phyloP scores from a whole-genome alignment of 2,888 invertebrate genomes.

The Amblyjoppa proteus region DNA sequence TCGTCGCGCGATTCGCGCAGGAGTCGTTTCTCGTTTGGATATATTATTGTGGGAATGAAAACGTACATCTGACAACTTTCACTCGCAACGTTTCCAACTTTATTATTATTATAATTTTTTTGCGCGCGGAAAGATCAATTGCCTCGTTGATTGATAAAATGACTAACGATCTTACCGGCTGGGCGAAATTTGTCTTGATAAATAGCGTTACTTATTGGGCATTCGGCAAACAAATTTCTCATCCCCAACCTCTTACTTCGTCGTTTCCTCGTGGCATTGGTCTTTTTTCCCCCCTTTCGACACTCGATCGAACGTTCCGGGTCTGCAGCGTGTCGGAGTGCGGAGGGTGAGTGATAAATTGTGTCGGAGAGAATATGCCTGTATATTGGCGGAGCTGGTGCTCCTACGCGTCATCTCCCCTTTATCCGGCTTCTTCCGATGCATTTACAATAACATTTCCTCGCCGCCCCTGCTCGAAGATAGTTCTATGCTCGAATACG shows the following conservation, averaged over 20 bases:
- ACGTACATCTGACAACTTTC: not conserved
- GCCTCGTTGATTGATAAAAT: not conserved
- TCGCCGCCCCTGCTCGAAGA: not conserved
- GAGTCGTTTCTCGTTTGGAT: not conserved
- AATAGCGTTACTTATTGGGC: constrained; percentile 19
- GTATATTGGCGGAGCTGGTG: not conserved
- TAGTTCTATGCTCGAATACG: constrained; percentile 24
- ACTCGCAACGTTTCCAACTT: not conserved
- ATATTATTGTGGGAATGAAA: not conserved
- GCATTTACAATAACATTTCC: constrained; percentile 39
- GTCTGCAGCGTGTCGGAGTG: not conserved
- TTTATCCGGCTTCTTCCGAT: not conserved
- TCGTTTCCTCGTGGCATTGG: not conserved
- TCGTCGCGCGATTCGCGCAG: not conserved
- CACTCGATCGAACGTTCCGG: not conserved
- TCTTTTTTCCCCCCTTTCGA: not conserved
- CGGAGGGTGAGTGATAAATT: constrained; percentile 15
- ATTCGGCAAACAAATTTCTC: not conserved
- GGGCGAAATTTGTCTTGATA: not conserved
- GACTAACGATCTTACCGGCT: not conserved
- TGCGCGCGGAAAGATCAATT: not conserved
- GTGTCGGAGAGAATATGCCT: not conserved
- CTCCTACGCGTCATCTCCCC: not conserved
- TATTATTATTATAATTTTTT: not conserved
- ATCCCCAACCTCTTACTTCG: not conserved